Base-by-base conservation (phyloP, 1,140 invertebrate genomes). In the Hormaphis cornu region DNA sequence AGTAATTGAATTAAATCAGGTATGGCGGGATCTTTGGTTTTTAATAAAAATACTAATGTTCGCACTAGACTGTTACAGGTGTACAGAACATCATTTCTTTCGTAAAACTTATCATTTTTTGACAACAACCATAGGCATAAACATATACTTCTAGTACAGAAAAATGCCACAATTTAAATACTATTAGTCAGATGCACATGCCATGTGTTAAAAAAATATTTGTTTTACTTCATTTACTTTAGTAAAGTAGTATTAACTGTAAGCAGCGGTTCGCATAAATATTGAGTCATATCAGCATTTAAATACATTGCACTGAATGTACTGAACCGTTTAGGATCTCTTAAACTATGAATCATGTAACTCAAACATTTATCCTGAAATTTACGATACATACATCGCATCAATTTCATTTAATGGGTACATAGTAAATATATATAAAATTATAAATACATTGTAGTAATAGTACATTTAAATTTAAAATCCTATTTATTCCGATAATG, bases 101-200 rank as follows among this genome's bases (percentile, higher is more conserved):
- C 44, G 12, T 66, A 66, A 48, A 66, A 66, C 24, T 1, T 35
- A 30, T 50, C 5, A 50, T 66, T 66, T 50, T 66, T 66, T 35
- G 61, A 66, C 24, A 66, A 37, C 44, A 66, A 50, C 61, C 61
- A 66, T 33, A 66, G 8, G 9, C 61, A 66, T 66, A 66, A 50
- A 48, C 61, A 66, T 48, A 66, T 46, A 33, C 26, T 66, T 66
- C 61, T 66, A 66, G 20, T 50, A 58, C 9, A n/a, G 1, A 37
- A 37, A 22, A 8, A 2, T 24, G n/a, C n/a, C 20, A 9, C 14
- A 56, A 22, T 16, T 56, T 24, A 42, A n/a, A 8, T 24, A 16
- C 26, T 24, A 24, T 24, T 40, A n/a, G 24, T 37, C 20, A 26
- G 14, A 18, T n/a, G 10, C 12, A 16, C 6, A 14, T n/a, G n/a